These are phyloP conservation scores for Rutilus rutilus DNA, from an alignment of 2,113 vertebrate genomes.

Conservation along the genomic window DNA sequence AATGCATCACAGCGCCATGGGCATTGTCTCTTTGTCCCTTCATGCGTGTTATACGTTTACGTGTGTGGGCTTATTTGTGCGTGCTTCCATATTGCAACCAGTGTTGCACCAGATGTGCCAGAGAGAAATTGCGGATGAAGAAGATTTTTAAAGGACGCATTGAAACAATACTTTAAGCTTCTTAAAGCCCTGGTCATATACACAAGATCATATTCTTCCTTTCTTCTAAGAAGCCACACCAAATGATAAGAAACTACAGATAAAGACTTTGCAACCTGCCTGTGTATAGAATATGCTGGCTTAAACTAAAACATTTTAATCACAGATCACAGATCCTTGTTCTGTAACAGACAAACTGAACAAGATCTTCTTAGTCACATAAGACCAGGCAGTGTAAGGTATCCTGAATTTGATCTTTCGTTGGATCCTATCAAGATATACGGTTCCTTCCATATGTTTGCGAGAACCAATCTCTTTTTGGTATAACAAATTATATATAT, in stretches of 20 bases:
- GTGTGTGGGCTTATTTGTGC: constrained; percentile 32
- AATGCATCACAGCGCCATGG: not conserved
- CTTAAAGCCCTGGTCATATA: constrained; percentile 63
- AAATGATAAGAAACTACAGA: constrained; percentile 8
- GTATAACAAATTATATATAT: too few relatives aligned
- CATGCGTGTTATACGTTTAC: not conserved
- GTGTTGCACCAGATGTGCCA: constrained; percentile 71
- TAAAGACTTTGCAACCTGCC: not conserved
- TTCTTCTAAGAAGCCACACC: not conserved
- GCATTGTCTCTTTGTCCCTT: not conserved
- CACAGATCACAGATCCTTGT: not conserved
- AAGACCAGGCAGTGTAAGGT: not conserved
- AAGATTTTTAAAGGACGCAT: constrained; percentile 66
- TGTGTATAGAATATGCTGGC: not conserved
- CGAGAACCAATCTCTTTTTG: too few relatives aligned
- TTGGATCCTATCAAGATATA: not conserved
- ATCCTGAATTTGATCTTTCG: not conserved
- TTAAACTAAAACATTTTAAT: constrained; percentile 23
- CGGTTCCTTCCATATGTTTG: not conserved
- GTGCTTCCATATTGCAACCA: constrained; percentile 5
- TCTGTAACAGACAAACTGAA: not conserved
- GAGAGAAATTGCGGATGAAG: constrained; percentile 61
- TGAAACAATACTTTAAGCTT: constrained; percentile 70
- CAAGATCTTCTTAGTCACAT: constrained; percentile 9
- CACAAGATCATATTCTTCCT: not conserved